Evolutionary conservation across 2,113 vertebrate species (phyloP).

Genomic region (Microtus pennsylvanicus): DNA sequence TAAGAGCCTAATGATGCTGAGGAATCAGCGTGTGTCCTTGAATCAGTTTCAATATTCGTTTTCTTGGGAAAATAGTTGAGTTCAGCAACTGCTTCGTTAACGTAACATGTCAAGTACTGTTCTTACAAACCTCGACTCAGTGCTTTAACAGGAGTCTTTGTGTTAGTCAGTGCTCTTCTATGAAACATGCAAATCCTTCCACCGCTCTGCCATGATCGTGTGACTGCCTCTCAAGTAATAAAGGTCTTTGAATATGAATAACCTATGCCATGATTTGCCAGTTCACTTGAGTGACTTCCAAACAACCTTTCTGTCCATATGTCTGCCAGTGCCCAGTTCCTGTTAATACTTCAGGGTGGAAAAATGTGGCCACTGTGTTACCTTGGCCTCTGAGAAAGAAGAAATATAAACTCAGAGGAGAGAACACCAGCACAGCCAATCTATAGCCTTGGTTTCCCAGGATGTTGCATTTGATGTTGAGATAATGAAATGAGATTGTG

Average conservation of each 20-base stretch:
- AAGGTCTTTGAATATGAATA: neutral
- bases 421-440: no score
- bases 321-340: neutral
- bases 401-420: neutral
- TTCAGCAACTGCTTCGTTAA: neutral
- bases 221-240: neutral
- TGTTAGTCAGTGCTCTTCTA: neutral
- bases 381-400: neutral
- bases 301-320: neutral
- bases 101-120: neutral
- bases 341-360: neutral
- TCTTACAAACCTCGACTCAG: neutral
- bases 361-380: neutral
- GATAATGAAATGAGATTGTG: conserved; percentile 16
- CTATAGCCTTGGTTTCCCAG: neutral
- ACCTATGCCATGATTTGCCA: neutral
- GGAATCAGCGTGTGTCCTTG: neutral
- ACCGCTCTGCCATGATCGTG: neutral
- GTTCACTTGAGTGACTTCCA: neutral
- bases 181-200: neutral
- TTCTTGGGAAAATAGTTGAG: neutral
- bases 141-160: neutral
- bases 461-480: neutral
- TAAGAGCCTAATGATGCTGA: neutral
- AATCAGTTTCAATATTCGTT: neutral